Base-by-base conservation (phyloP, 1,140 invertebrate species). In the Zaprionus camerounensis region DNA sequence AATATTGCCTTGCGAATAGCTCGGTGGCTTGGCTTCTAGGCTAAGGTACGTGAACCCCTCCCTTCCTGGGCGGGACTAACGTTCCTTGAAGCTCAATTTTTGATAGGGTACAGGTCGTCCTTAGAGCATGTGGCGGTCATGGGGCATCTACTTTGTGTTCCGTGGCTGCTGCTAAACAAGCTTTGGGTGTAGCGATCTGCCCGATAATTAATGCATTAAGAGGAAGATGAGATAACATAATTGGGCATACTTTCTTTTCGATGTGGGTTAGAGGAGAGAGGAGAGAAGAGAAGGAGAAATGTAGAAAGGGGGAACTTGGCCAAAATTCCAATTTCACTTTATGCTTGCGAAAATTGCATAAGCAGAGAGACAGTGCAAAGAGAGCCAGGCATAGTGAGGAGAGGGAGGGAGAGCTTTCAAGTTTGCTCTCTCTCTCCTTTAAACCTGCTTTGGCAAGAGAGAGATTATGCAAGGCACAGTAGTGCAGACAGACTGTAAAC, bases 41-140 rank as follows among this genome's bases (percentile, higher is more conserved):
- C 91, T 92, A 31, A 70, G 84, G 64, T 70, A 34, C 61, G 46
- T 65, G 63, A 56, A 56, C 69, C 7, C 36, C 1, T 46, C 41
- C 7, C n/a, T 1, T 51, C 12, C 13, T 11, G 9, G 31, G 46
- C 12, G 5, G 20, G 20, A 7, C 53, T 26, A 24, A 12, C 62
- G 66, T 63, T 72, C 74, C 78, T 71, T 75, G 91, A 91, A 92
- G 91, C 91, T 64, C 69, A 79, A 92, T 91, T 92, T 86, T 92
- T 92, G 91, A 15, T 75, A 69, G 91, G 91, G 91, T 59, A 92
- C 71, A 92, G 91, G 91, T 92, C 91, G 91, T 85, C 91, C 91
- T 82, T 79, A 38, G 31, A 57, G 34, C 49, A 57, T 34, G 28
- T 38, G 69, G 49, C 56, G 57, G 53, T 41, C 41, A 51, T 66